Evolutionary conservation across 2,888 invertebrate species (phyloP).

Genomic region (Zootermopsis nevadensis): DNA sequence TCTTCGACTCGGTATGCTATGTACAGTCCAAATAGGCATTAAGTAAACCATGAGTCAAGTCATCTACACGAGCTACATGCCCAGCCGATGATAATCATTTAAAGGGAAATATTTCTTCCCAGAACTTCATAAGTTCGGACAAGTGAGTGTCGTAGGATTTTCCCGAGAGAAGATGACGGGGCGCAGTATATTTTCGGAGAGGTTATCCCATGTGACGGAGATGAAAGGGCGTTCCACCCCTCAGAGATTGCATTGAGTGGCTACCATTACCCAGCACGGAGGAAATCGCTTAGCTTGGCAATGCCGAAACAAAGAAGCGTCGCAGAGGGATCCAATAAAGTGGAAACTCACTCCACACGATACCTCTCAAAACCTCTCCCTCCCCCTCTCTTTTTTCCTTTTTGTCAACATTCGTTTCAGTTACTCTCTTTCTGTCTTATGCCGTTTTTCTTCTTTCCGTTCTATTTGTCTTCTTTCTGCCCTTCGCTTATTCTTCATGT

Average conservation of each 20-base stretch:
- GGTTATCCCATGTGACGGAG: background rate
- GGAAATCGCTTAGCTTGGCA: conserved; percentile 28
- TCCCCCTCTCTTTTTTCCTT: background rate
- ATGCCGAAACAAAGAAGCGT: conserved; percentile 6
- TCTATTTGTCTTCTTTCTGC: conserved; percentile 5
- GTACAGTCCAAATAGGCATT: too few relatives aligned
- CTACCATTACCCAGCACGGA: conserved; percentile 10
- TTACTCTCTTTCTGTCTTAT: background rate
- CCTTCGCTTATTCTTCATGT: background rate
- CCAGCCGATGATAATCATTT: too few relatives aligned
- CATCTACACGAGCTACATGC: too few relatives aligned
- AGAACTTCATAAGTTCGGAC: too few relatives aligned
- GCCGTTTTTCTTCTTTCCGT: too few relatives aligned
- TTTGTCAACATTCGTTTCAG: conserved; percentile 21
- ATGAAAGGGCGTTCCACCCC: background rate
- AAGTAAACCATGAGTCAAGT: too few relatives aligned
- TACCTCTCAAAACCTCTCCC: background rate
- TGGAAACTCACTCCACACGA: background rate
- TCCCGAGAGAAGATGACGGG: background rate
- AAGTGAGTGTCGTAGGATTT: background rate
- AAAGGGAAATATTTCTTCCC: too few relatives aligned
- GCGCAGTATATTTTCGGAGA: background rate
- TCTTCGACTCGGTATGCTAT: too few relatives aligned
- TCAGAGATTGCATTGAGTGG: conserved; percentile 16
- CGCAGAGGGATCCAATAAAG: conserved; percentile 1